Evolutionary conservation across 2,888 invertebrate species (phyloP).

Genomic region (Dexiosoma caninum): DNA sequence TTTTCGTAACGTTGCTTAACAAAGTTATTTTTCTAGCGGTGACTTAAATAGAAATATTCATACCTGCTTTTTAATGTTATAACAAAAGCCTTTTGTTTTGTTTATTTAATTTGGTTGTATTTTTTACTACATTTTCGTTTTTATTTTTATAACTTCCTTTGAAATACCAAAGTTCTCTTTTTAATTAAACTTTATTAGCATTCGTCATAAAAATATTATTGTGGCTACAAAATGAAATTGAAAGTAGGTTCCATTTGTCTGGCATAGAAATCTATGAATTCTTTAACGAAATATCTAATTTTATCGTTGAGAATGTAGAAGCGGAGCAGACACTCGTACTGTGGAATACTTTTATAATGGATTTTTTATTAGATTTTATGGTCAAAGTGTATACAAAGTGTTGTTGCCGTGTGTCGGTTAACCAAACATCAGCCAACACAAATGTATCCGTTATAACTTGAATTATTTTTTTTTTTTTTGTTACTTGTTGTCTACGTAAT

Average conservation of each 20-base stretch:
- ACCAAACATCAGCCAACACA: not conserved
- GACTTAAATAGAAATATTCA: no score
- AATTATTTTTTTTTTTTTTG: not conserved
- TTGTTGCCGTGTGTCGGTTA: not conserved
- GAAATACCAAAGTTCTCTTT: not conserved
- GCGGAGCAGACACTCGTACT: not conserved
- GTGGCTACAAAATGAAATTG: constrained; percentile 42
- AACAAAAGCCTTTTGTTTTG: not conserved
- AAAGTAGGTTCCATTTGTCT: constrained; percentile 37
- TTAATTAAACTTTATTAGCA: constrained; percentile 36
- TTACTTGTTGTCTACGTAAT: constrained; percentile 36
- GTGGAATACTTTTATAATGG: constrained; percentile 25
- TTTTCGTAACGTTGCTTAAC: no score
- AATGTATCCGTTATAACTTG: constrained; percentile 38
- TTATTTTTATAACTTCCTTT: constrained; percentile 23
- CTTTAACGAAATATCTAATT: constrained; percentile 8
- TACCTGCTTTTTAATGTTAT: not conserved
- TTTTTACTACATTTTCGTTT: no score
- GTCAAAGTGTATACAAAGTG: constrained; percentile 8
- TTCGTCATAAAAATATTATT: constrained; percentile 54
- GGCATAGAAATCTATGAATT: not conserved
- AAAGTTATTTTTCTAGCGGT: no score
- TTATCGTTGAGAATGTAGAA: constrained; percentile 28
- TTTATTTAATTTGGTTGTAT: no score
- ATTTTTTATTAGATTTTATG: constrained; percentile 33